Base-by-base conservation (phyloP, 2,888 invertebrate genomes). In the Pyrgus malvae region DNA sequence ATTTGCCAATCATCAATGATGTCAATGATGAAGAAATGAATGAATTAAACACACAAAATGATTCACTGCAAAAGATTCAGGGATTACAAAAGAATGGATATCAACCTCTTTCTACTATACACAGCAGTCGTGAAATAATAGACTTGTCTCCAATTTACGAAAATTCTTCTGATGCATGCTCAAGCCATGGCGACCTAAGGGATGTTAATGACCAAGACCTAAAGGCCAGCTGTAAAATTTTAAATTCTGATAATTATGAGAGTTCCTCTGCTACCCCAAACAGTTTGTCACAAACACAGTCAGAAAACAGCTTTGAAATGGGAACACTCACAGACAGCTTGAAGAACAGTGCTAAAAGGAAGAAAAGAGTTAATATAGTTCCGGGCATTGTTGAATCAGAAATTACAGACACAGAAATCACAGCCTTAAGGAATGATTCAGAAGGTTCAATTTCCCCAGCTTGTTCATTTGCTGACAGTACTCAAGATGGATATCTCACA, bases 301-400 rank as follows among this genome's bases (percentile, higher is more conserved):
- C 91, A 0, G 91, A 90, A 63, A 88, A 82, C 61, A 91, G 90
- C 60, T 82, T 90, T 61, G 90, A 90, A 70, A 86, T 89, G 84
- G 88, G 85, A 1, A 72, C 73, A 8, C 67, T 87, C 9, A 83
- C 85, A 27, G 90, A 90, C 49, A 88, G 89, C 61, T 74, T 88
- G 1, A 89, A 88, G 60, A 85, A 83, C 55, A 89, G 86, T 71
- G 78, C 81, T 40, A 90, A 86, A 66, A 87, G 84, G 65, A 93
- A 93, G 80, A 93, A 93, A 67, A 84, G 92, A 59, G 93, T 93
- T 0, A 93, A 93, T 62, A 93, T 93, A 70, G 89, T 91, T n/a
- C 86, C 92, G 11, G 92, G 92, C 41, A 76, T 83, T 9, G 66
- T 76, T 19, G 88, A 86, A 57, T 69, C 71, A 40, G 91, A 91